Evolutionary conservation across 2,797 vertebrate genomes (phyloP), one percentile per base, ranked within the genome.

Genomic region (Halcyon badia): DNA sequence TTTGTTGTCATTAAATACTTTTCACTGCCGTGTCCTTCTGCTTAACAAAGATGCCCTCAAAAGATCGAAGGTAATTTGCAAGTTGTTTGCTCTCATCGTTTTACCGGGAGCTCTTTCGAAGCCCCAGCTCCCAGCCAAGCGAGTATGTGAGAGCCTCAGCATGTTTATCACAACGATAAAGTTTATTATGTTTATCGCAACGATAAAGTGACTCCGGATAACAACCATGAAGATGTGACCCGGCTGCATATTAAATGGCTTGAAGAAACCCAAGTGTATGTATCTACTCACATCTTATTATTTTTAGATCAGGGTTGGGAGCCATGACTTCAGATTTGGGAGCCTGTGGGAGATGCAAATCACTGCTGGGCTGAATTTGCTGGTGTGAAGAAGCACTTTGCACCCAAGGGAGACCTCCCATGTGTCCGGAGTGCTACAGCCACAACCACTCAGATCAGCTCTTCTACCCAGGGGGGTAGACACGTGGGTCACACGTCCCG

Each of bases 1-100:
- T 89, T 89, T 92, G 81, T 75, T 84, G 92, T 81, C 89, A 65
- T 97, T 94, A 94, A 95, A 86, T 75, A 96, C 75, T 60, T 93
- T 94, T 79, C 78, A 61, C 64, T 46, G 49, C 77, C 26, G 33
- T 70, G 95, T 95, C 90, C 93, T 97, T 93, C 91, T 94, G 78
- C 94, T 73, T 90, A 91, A 93, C 13, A 13, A 95, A 96, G 95
- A 92, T 54, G 87, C 85, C 83, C 94, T 94, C 95, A 75, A 60
- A 81, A 90, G 85, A 60, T 42, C 11, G 11, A 56, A 93, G 75
- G 87, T 71, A 86, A 94, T 93, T 94, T 78, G 22, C 0, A 3
- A 75, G 56, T 80, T 78, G 33, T 80, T 75, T 64, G 57, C 65
- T 91, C 71, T 68, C 84, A 46, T 85, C 41, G 35, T 54, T 77